Conservation (phyloP, 92 coral and sea anemone species). For the Epizoanthus stellaris region DNA sequence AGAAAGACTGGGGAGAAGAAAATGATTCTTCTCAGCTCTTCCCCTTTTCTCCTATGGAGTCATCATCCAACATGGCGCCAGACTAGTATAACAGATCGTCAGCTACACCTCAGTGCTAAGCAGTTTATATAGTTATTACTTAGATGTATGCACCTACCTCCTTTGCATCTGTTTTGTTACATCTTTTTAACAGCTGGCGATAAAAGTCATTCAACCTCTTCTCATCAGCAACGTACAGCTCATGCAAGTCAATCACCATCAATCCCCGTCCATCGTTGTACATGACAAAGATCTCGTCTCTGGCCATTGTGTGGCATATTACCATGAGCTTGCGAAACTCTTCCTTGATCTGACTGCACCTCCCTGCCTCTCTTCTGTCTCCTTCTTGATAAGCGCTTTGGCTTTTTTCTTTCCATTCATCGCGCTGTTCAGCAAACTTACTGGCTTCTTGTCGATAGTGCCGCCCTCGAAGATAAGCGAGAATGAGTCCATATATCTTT, state of each 20-base stretch:
- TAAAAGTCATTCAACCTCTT: not conserved
- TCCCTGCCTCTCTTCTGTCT: not conserved
- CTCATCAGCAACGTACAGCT: not conserved
- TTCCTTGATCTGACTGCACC: not conserved
- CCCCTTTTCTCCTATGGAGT: no score
- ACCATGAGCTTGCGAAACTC: not conserved
- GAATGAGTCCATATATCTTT: not conserved
- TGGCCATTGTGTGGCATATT: not conserved
- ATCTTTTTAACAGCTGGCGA: not conserved
- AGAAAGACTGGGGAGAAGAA: no score
- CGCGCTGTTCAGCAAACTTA: no score
- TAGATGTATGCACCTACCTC: no score
- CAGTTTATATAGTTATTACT: no score
- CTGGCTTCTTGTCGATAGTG: not conserved
- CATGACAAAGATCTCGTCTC: not conserved
- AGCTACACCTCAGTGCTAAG: no score
- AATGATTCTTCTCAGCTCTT: no score
- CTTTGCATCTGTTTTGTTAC: not conserved
- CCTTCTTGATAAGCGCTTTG: not conserved
- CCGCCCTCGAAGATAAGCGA: not conserved
- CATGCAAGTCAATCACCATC: slow-evolving; percentile 2
- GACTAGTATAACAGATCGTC: no score
- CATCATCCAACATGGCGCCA: no score
- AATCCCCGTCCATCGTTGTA: slow-evolving; percentile 5
- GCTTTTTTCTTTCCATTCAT: not conserved